phyloP scores from a whole-genome alignment of 2,888 invertebrate genomes.

The Acrobeloides nanus region DNA sequence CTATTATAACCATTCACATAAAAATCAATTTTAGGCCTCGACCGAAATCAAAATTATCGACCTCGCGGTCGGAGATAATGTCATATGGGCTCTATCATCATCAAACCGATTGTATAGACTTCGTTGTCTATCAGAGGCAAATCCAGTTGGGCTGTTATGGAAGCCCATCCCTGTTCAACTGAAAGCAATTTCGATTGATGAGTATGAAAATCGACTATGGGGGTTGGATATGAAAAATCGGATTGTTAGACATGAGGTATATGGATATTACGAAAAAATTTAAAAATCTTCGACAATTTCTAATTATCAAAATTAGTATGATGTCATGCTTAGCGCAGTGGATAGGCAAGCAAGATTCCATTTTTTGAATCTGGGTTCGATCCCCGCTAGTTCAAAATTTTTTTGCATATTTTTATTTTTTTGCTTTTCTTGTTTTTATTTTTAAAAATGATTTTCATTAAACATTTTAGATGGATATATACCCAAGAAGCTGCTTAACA shows the following conservation, averaged over 20 bases:
- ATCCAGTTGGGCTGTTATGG: constrained; percentile 26
- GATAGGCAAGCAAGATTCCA: too few relatives aligned
- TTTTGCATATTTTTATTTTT: too few relatives aligned
- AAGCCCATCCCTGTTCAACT: constrained; percentile 17
- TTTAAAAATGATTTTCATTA: too few relatives aligned
- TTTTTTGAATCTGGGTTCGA: too few relatives aligned
- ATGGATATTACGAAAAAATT: too few relatives aligned
- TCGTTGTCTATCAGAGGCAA: constrained; percentile 9
- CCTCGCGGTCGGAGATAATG: constrained; percentile 27
- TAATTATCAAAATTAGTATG: too few relatives aligned
- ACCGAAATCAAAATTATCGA: constrained; percentile 17
- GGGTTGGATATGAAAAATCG: constrained; percentile 19
- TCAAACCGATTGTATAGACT: constrained; percentile 14
- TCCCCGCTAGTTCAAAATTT: too few relatives aligned
- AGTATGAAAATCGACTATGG: constrained; percentile 22
- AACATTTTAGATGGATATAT: too few relatives aligned
- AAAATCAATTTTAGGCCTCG: constrained; percentile 9
- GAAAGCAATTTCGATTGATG: constrained; percentile 22
- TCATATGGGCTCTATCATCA: constrained; percentile 23
- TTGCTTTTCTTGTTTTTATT: too few relatives aligned
- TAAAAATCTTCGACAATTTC: too few relatives aligned
- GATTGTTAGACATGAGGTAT: constrained; percentile 23
- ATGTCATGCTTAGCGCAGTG: too few relatives aligned
- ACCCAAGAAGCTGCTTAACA: too few relatives aligned
- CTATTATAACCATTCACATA: background rate